A percentile compares a stretch with the other conserved stretches of the same genome.
phyloP scores from a whole-genome alignment of 2,888 invertebrate genomes.

The Thyatira batis region DNA sequence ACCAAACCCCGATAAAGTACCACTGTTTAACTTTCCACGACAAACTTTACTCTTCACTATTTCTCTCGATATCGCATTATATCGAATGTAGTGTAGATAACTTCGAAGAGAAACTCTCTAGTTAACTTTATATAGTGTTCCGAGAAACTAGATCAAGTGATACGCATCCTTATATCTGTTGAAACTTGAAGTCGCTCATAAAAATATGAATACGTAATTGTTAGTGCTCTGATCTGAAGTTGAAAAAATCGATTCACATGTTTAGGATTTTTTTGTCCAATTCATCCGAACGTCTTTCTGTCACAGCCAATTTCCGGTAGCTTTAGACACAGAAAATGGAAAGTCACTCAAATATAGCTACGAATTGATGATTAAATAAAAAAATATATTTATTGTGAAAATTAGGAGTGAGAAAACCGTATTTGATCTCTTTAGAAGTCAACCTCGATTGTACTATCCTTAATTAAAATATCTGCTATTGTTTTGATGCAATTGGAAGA shows the following conservation, averaged over 20 bases:
- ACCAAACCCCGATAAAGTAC: conserved; percentile 39
- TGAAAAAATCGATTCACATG: background rate
- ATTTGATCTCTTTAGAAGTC: no score
- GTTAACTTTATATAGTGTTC: conserved; percentile 40
- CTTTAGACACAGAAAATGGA: background rate
- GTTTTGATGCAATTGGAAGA: no score
- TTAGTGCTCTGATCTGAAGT: background rate
- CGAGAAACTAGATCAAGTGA: background rate
- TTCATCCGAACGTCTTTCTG: background rate
- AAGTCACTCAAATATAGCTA: background rate
- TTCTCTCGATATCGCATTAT: conserved; percentile 51
- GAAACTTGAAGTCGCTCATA: background rate
- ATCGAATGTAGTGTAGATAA: conserved; percentile 45
- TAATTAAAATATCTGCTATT: no score
- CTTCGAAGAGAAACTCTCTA: conserved; percentile 35
- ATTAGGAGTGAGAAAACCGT: no score
- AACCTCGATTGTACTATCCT: no score
- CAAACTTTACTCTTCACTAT: conserved; percentile 53
- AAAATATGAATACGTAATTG: background rate
- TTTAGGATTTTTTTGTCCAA: background rate
- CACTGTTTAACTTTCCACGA: conserved; percentile 53
- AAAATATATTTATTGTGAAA: background rate
- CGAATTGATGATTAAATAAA: background rate
- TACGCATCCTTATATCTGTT: conserved; percentile 1
- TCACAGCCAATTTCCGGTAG: background rate